Evolutionary conservation across 2,797 vertebrate genomes (phyloP), one percentile per base, ranked within the genome.

Genomic region (Myotis planiceps): DNA sequence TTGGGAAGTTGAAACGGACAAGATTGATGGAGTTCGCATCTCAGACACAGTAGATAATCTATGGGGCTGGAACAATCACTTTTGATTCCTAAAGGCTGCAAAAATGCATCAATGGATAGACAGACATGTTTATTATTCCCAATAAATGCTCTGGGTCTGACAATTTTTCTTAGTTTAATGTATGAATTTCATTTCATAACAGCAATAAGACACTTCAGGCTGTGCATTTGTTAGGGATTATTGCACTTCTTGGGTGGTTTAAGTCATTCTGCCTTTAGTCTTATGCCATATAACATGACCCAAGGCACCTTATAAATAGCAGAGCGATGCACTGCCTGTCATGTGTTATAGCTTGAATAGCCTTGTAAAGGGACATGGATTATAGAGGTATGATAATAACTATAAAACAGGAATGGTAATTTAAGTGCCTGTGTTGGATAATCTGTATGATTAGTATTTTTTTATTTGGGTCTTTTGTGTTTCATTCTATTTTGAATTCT

Each of bases 211-310:
- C 76, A 98, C 98, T 98, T 87, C 97, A 97, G 97, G 93, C 98
- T 97, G 95, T 98, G 96, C 79, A 97, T 85, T 98, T 96, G 90
- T 96, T 97, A 97, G 96, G 96, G 58, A 89, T 97, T 97, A 97
- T 97, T 98, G 96, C 96, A 95, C 98, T 98, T 97, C 98, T 98
- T 98, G 97, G 97, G 98, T 98, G 97, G 98, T 98, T 98, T 97
- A 98, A 98, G 97, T 98, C 97, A 97, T 97, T 98, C 97, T 98
- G 97, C 98, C 98, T 98, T 98, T 97, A 98, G 97, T 97, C 95
- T 98, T 96, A 97, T 98, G 97, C 95, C 95, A 97, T 98, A 96
- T 97, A 98, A 98, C 97, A 96, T 97, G 97, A 98, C 97, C 97
- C 97, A 97, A 98, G 97, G 97, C 97, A 98, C 97, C 95, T 97